Percentiles rank a stretch among this genome's conserved stretches.
Conservation (phyloP, 1,140 invertebrate genomes). For the Bactericera cockerelli region DNA sequence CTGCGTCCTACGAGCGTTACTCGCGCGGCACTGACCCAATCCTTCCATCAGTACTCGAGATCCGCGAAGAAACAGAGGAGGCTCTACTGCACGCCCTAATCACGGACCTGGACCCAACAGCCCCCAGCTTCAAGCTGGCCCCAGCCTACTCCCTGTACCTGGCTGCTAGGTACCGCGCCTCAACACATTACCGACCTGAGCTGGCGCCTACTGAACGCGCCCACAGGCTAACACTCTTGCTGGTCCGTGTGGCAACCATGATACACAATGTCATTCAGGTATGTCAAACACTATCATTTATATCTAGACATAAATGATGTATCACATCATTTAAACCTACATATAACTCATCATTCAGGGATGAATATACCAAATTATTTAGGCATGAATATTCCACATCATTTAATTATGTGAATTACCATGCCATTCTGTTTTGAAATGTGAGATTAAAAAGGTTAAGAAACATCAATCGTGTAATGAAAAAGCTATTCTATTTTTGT, state of each 20-base stretch:
- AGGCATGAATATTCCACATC: too few relatives aligned
- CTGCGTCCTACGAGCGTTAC: constrained; percentile 35
- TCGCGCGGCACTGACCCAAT: constrained; percentile 69
- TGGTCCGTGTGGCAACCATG: constrained; percentile 75
- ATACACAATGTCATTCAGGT: constrained; percentile 70
- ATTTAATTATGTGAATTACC: too few relatives aligned
- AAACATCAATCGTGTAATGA: too few relatives aligned
- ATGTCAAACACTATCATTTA: too few relatives aligned
- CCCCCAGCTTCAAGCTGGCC: constrained; percentile 70
- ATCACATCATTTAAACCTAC: too few relatives aligned
- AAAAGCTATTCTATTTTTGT: too few relatives aligned
- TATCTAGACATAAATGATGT: too few relatives aligned
- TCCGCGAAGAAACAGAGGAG: constrained; percentile 86
- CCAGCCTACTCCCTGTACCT: constrained; percentile 92
- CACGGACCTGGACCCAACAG: constrained; percentile 68
- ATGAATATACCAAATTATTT: too few relatives aligned
- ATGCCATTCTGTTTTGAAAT: too few relatives aligned
- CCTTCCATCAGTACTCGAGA: constrained; percentile 83
- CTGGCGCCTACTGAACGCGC: constrained; percentile 79
- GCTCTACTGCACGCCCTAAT: constrained; percentile 75
- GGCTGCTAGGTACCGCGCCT: constrained; percentile 78
- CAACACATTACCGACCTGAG: constrained; percentile 79
- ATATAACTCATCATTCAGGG: too few relatives aligned
- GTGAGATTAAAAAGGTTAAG: too few relatives aligned
- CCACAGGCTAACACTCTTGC: constrained; percentile 69